Percentiles rank a stretch among this genome's conserved stretches.
These are phyloP conservation scores for Harpagus bidentatus DNA, from an alignment of 2,113 vertebrate species.

Conservation along the genomic window DNA sequence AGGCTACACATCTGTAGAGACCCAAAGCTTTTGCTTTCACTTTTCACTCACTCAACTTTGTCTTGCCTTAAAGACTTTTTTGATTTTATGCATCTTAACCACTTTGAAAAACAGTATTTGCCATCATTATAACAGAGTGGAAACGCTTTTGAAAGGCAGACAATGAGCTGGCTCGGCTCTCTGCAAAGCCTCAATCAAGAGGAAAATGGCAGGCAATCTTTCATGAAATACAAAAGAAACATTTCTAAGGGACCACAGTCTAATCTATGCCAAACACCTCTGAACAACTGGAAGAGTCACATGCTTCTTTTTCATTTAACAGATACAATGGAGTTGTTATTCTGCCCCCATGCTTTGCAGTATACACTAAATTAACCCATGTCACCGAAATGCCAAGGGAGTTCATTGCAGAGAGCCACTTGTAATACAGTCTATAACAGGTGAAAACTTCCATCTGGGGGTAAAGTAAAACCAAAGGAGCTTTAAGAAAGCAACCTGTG, in stretches of 20 bases:
- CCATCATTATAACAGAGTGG: slow-evolving; percentile 24
- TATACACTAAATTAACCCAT: slow-evolving; percentile 19
- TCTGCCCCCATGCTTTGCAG: slow-evolving; percentile 16
- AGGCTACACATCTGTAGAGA: background rate
- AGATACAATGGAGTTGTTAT: slow-evolving; percentile 24
- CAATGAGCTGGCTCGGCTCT: slow-evolving; percentile 42
- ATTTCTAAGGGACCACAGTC: slow-evolving; percentile 38
- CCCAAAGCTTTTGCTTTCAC: background rate
- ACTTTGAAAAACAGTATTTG: slow-evolving; percentile 31
- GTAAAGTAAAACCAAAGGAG: background rate
- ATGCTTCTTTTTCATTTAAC: slow-evolving; percentile 14
- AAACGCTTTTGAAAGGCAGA: slow-evolving; percentile 57
- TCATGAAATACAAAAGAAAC: slow-evolving; percentile 22
- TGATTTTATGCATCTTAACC: slow-evolving; percentile 52
- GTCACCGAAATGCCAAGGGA: background rate
- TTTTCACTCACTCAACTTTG: background rate
- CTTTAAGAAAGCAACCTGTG: background rate
- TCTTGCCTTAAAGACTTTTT: background rate
- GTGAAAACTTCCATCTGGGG: background rate
- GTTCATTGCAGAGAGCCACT: background rate
- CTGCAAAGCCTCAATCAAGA: slow-evolving; percentile 40
- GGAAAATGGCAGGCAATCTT: slow-evolving; percentile 53
- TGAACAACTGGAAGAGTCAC: slow-evolving; percentile 22
- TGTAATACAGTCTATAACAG: background rate
- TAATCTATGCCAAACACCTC: slow-evolving; percentile 61